Evolutionary conservation across 2,888 invertebrate species (phyloP), one percentile per base, ranked within the genome.

Genomic region (Protula sp.): DNA sequence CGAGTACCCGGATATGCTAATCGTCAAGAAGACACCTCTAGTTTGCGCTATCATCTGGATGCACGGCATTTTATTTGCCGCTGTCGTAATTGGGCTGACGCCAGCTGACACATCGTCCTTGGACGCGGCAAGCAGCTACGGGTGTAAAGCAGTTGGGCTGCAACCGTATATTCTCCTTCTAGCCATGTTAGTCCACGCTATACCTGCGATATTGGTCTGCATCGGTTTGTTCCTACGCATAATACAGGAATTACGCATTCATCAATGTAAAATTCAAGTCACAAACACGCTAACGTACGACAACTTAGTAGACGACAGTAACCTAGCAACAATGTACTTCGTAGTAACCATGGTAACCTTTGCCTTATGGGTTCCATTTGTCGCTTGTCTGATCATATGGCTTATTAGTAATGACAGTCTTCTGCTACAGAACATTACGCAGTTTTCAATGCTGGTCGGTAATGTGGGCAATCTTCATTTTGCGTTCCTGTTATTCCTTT

Each of bases 261-360:
- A 62, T 50, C 59, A 62, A 51, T 24, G 60, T 3, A 55, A 62
- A 51, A 62, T 62, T 30, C 62, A 62, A 47, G 62, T 62, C 22
- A 57, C 60, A n/a, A 62, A 62, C 57, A 62, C 62, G 19, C 52
- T 62, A 9, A 60, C 62, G 24, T 62, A 62, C 54, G 30, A 31
- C 31, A 56, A 56, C 54, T 31, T 62, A 26, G 14, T 62, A 28
- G 38, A 56, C 22, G 62, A 62, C 30, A 50, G 45, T 22, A 9
- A 30, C 9, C 9, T 54, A n/a, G 62, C 62, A 28, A 29, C 22
- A 22, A 26, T 53, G 19, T 53, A 30, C 50, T 54, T 54, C 53
- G n/a, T 48, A 27, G 53, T 30, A 27, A 9, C 38, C 55, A 47
- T 28, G 3, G 22, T 55, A n/a, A 48, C 26, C n/a, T 38, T 55